These are phyloP conservation scores for Nannoperca obscura DNA, from an alignment of 2,797 vertebrate genomes.

Conservation along the genomic window DNA sequence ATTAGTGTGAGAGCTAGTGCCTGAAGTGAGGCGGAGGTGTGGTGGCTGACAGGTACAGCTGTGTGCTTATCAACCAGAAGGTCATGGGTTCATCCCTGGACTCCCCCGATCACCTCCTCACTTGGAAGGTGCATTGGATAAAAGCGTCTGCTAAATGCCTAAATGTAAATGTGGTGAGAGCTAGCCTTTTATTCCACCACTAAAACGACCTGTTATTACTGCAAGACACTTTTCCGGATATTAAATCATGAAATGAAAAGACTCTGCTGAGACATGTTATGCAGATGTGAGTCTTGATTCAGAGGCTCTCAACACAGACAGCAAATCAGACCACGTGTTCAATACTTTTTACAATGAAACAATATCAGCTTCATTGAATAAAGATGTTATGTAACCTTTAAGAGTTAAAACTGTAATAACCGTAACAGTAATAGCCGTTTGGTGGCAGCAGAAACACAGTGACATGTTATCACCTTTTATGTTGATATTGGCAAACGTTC, in stretches of 20 bases:
- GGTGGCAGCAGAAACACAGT: background rate
- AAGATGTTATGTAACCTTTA: background rate
- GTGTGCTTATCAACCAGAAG: too few relatives aligned
- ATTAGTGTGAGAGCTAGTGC: conserved; percentile 7
- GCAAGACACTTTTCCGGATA: background rate
- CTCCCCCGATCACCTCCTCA: too few relatives aligned
- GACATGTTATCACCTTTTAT: background rate
- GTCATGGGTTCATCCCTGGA: too few relatives aligned
- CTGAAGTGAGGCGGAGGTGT: too few relatives aligned
- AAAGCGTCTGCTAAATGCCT: too few relatives aligned
- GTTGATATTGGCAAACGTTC: background rate
- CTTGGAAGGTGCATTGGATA: too few relatives aligned
- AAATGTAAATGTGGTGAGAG: background rate
- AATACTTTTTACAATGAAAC: background rate
- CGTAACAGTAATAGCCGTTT: too few relatives aligned
- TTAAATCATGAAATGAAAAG: background rate
- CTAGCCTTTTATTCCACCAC: conserved; percentile 19
- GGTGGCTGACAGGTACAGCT: too few relatives aligned
- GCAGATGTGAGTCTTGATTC: background rate
- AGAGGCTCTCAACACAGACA: background rate
- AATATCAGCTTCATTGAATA: background rate
- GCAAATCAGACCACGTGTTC: conserved; percentile 2
- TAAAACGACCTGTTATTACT: conserved; percentile 18
- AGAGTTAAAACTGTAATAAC: background rate
- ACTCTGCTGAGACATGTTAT: background rate